These are phyloP conservation scores for Rostratula benghalensis DNA, from an alignment of 2,113 vertebrate genomes.

Conservation along the genomic window DNA sequence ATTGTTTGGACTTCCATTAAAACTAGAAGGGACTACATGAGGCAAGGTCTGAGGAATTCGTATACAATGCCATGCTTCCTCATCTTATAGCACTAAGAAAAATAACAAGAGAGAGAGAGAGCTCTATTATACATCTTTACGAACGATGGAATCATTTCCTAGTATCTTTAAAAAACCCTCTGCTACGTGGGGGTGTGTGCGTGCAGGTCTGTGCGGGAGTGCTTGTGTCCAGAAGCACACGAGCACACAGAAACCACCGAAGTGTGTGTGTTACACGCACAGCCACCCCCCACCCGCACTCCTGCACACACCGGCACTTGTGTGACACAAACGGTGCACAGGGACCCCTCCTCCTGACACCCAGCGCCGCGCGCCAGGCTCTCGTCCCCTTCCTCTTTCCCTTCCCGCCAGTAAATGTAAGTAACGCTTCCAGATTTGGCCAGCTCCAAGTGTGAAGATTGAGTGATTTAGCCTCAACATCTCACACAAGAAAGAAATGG, in stretches of 20 bases:
- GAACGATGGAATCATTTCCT: background rate
- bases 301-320: background rate
- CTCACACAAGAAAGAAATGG: constrained; percentile 26
- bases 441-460: constrained; percentile 30
- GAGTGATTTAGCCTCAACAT: constrained; percentile 18
- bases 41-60: background rate
- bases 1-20: constrained; percentile 41
- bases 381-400: background rate
- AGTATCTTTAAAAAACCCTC: constrained; percentile 17
- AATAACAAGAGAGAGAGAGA: constrained; percentile 61
- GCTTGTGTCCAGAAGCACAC: background rate
- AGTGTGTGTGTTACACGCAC: background rate
- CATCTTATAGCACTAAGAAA: constrained; percentile 60
- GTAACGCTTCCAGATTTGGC: constrained; percentile 14
- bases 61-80: constrained; percentile 50
- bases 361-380: background rate
- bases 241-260: background rate
- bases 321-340: background rate
- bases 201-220: background rate
- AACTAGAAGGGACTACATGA: constrained; percentile 45
- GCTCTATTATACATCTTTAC: constrained; percentile 47
- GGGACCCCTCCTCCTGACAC: background rate
- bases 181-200: background rate
- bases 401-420: constrained; percentile 43
- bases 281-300: background rate